Evolutionary conservation across 2,797 vertebrate genomes (phyloP).

Genomic region (Linurgus olivaceus): DNA sequence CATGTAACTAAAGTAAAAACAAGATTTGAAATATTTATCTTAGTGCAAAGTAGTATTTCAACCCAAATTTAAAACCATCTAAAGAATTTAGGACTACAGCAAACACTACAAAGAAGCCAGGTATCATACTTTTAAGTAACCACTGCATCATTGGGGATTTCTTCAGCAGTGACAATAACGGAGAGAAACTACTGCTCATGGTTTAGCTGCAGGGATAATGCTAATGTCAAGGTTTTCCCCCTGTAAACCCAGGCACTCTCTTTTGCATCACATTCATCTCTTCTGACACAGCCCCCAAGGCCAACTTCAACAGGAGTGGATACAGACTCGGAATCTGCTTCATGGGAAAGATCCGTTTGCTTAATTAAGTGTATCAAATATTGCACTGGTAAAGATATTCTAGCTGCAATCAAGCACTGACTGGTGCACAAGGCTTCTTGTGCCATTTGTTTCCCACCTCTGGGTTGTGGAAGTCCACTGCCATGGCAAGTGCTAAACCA

Average conservation of each 20-base stretch:
- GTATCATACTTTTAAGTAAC: background rate
- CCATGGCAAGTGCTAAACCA: background rate
- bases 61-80: background rate
- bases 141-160: background rate
- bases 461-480: background rate
- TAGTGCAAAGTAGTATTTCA: background rate
- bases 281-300: background rate
- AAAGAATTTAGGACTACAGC: background rate
- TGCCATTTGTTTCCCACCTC: rapidly evolving
- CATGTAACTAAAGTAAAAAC: background rate
- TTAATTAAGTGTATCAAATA: background rate
- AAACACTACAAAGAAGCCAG: rapidly evolving
- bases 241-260: background rate
- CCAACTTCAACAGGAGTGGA: background rate
- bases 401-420: background rate
- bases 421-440: background rate
- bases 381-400: background rate
- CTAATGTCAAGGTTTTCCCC: background rate
- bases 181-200: background rate
- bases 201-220: background rate
- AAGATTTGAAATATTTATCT: background rate
- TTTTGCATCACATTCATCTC: background rate
- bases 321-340: background rate
- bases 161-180: background rate
- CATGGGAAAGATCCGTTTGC: background rate